Evolutionary conservation across 2,797 vertebrate genomes (phyloP), one percentile per base, ranked within the genome.

Genomic region (Hozukius guyotensis): DNA sequence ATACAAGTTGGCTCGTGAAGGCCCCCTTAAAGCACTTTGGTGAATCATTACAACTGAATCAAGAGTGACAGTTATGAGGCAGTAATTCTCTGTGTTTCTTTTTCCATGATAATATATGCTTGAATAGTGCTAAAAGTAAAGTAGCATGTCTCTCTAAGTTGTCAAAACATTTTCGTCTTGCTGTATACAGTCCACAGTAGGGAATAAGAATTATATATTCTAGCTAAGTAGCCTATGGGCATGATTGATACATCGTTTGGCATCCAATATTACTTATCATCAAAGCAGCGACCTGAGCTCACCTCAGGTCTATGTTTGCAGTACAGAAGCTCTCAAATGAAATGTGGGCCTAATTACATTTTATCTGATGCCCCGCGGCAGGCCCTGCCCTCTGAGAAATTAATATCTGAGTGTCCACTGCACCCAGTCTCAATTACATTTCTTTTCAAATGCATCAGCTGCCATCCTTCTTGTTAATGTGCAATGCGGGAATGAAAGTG

Each of bases 311-410:
- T 78, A 4, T 87, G 83, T 91, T 88, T 87, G 71, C 84, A 64
- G 68, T 72, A 77, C 63, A 71, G 82, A 82, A 36, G 73, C 86
- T 87, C 82, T 93, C 85, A 83, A 91, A 93, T 93, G 88, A 94
- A 94, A 93, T 91, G 87, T 89, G 86, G 89, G 77, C 77, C 88
- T 95, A 94, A 95, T 95, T 95, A 92, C 88, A 89, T 93, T 94
- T 93, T 92, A 94, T 95, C 93, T 92, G 91, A 94, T 93, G 87
- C 88, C 88, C 90, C 68, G 76, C 80, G 86, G 93, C 78, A 78
- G 80, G 79, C 85, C 79, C 79, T 91, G 89, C 90, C 93, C 92
- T 93, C 85, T 76, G 90, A 92, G 88, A 94, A 94, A 94, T 94
- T 92, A 93, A 94, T 93, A 94, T 93, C 86, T 20, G 77, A 78